phyloP scores from a whole-genome alignment of 1,140 invertebrate species.

The Pogonus chalceus region DNA sequence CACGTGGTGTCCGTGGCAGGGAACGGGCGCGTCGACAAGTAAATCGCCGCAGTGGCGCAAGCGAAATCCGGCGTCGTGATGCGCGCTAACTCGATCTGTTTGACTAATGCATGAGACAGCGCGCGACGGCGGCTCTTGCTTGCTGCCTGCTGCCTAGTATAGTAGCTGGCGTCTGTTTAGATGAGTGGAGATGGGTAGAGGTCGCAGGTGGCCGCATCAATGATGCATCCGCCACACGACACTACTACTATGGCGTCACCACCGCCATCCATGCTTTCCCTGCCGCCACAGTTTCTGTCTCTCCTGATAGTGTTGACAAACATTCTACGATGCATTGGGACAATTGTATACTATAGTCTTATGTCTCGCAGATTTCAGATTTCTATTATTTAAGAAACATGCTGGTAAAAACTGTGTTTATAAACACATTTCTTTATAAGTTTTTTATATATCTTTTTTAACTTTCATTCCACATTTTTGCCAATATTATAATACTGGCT shows the following conservation, averaged over 20 bases:
- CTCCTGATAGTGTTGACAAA: neutral
- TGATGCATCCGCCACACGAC: constrained; percentile 11
- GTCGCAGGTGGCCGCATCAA: constrained; percentile 14
- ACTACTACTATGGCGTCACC: neutral
- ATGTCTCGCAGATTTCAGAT: too few species aligned
- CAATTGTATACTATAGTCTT: too few species aligned
- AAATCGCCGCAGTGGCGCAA: neutral
- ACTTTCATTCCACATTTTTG: too few species aligned
- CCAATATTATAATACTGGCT: too few species aligned
- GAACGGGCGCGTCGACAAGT: neutral
- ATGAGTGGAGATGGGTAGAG: neutral
- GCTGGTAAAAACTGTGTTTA: too few species aligned
- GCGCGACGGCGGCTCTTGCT: too few species aligned
- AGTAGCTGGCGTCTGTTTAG: constrained; percentile 5
- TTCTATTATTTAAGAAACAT: too few species aligned
- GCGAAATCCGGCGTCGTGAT: neutral
- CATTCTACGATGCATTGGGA: too few species aligned
- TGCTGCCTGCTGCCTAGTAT: neutral
- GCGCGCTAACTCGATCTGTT: constrained; percentile 13
- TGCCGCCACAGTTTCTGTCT: neutral
- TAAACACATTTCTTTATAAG: too few species aligned
- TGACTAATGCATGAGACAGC: constrained; percentile 14
- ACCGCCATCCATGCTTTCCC: neutral
- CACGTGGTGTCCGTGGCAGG: neutral
- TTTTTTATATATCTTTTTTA: too few species aligned